Evolutionary conservation across 2,888 invertebrate genomes (phyloP), one percentile per base, ranked within the genome.

Genomic region (Xestoiulus laeticollis): DNA sequence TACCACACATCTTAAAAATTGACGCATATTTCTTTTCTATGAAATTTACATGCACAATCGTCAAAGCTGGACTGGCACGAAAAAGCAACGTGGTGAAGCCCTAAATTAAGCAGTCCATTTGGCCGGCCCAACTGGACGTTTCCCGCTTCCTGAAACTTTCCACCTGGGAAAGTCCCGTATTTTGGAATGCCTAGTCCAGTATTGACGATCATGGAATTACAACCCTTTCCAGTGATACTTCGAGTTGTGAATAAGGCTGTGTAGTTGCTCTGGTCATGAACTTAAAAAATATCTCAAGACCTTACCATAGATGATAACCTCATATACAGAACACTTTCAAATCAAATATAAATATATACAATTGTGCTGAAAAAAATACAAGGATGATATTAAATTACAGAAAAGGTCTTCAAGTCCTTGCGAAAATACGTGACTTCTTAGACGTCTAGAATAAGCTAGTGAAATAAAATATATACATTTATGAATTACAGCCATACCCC

Each of bases 311-410:
- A 68, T 26, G 12, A 22, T 14, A 14, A 12, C 8, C 78, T 78
- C 30, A 30, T 78, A 30, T 78, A 78, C 78, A 78, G 30, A 78
- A 68, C 4, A 68, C 59, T 78, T 22, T 78, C 14, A 10, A 30
- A 14, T 78, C 78, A 78, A 78, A 30, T 78, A 78, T 78, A 78
- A 78, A 78, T 78, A 78, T 78, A 30, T 78, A 78, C 78, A 78
- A 26, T 78, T 22, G 78, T 78, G 30, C 78, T 78, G 78, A 78
- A 78, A 78, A 78, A 78, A 78, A 78, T 78, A 78, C 78, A 78
- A 78, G 30, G 30, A 78, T 78, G 78, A 78, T 78, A 68, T 78
- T 68, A 68, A 68, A 68, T 68, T 78, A 78, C 78, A 30, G 30
- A 14, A 22, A 78, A 78, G 22, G 59, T n/a, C 6, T 78, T 30